Percentiles rank a stretch among this genome's conserved stretches.
Evolutionary conservation across 2,888 invertebrate species (phyloP).

Genomic region (Tolmerus cingulatus): DNA sequence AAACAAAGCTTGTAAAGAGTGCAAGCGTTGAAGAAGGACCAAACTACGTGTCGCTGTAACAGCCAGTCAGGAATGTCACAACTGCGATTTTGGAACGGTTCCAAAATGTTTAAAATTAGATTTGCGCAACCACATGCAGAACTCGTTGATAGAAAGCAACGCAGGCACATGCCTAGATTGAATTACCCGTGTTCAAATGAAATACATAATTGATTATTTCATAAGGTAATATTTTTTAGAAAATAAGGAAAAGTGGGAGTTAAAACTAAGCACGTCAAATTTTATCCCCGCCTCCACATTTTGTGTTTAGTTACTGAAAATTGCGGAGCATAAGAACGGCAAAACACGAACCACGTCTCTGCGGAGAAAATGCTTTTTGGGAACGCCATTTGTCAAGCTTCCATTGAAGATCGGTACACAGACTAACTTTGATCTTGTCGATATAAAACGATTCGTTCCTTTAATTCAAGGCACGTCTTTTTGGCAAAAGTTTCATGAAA

Average conservation of each 20-base stretch:
- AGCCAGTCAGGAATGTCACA: conserved; percentile 17
- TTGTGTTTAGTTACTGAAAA: not conserved
- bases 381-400: not conserved
- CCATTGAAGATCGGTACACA: not conserved
- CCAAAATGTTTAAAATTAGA: conserved; percentile 22
- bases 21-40: not conserved
- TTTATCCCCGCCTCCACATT: not conserved
- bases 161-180: not conserved
- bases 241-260: not conserved
- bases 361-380: not conserved
- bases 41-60: not conserved
- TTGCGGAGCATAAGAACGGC: not conserved
- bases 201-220: not conserved
- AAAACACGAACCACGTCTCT: not conserved
- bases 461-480: not conserved
- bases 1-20: not conserved
- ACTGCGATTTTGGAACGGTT: conserved; percentile 30
- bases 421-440: not conserved
- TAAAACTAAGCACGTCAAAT: not conserved
- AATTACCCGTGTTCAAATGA: not conserved
- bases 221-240: not conserved
- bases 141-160: not conserved
- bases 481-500: not conserved
- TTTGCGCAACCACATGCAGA: not conserved
- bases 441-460: not conserved